These are phyloP conservation scores for Steinernema khuongi DNA, from an alignment of 1,140 invertebrate genomes.

Conservation along the genomic window DNA sequence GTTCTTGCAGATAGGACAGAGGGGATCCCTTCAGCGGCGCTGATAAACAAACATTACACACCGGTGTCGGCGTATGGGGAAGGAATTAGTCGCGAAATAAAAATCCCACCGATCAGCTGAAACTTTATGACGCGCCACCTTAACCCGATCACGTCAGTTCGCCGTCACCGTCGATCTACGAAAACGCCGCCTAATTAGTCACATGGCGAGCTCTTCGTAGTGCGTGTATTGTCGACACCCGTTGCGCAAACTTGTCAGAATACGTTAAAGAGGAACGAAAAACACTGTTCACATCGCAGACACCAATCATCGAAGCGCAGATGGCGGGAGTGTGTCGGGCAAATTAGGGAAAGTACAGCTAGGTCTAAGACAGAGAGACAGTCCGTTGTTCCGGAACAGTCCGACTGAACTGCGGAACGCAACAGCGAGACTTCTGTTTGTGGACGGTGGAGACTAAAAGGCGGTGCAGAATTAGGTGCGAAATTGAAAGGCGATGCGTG, in stretches of 20 bases:
- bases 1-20: too few relatives aligned
- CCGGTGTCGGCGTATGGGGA: too few relatives aligned
- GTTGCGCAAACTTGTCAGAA: conserved; percentile 13
- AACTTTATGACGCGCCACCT: too few relatives aligned
- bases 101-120: too few relatives aligned
- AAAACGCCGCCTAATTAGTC: background rate
- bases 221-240: background rate
- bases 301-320: background rate
- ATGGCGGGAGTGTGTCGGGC: background rate
- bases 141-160: too few relatives aligned
- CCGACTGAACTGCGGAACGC: background rate
- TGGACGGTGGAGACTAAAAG: background rate
- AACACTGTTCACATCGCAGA: background rate
- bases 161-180: background rate
- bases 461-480: background rate
- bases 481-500: too few relatives aligned
- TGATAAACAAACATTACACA: too few relatives aligned
- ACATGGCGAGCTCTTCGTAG: background rate
- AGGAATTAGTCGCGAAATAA: too few relatives aligned
- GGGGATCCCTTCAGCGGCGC: too few relatives aligned
- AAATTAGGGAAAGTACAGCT: background rate
- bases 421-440: background rate
- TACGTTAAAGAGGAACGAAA: background rate
- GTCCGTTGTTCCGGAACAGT: background rate
- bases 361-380: background rate